Percentiles rank a stretch among this genome's conserved stretches.
phyloP scores from a whole-genome alignment of 1,140 invertebrate genomes.

The Drosophila sturtevanti region DNA sequence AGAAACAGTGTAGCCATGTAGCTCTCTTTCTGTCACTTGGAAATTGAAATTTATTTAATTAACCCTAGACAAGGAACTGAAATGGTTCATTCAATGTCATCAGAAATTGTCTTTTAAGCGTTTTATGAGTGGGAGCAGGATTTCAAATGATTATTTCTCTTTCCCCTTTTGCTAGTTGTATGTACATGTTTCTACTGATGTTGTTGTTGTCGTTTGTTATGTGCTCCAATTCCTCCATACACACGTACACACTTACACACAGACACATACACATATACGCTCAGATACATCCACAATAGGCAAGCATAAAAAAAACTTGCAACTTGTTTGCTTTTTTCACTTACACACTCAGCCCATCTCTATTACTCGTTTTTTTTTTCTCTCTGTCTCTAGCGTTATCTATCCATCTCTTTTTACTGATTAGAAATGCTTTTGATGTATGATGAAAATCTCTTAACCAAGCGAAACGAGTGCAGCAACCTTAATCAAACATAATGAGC shows the following conservation, averaged over 20 bases:
- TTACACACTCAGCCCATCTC: neutral
- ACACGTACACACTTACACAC: conserved; percentile 27
- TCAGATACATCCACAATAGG: conserved; percentile 6
- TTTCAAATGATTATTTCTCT: conserved; percentile 56
- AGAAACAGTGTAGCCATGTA: neutral
- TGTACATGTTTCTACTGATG: conserved; percentile 11
- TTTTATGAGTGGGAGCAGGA: conserved; percentile 70
- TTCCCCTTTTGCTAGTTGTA: conserved; percentile 25
- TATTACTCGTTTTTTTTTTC: conserved; percentile 13
- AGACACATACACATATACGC: conserved; percentile 16
- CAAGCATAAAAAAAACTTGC: conserved; percentile 58
- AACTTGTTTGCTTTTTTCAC: conserved; percentile 66
- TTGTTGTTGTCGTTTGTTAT: conserved; percentile 40
- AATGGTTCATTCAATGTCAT: conserved; percentile 39
- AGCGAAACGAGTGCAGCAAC: conserved; percentile 42
- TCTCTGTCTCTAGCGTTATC: neutral
- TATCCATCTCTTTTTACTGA: conserved; percentile 41
- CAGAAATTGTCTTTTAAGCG: conserved; percentile 70
- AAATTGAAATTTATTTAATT: conserved; percentile 70
- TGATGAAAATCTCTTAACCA: conserved; percentile 57
- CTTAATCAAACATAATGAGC: conserved; percentile 74
- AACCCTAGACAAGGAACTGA: conserved; percentile 60
- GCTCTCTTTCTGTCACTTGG: conserved; percentile 5
- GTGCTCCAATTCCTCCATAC: conserved; percentile 64
- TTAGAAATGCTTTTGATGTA: conserved; percentile 73